Evolutionary conservation across 2,888 invertebrate species (phyloP).

Genomic region (Poecilus cupreus): DNA sequence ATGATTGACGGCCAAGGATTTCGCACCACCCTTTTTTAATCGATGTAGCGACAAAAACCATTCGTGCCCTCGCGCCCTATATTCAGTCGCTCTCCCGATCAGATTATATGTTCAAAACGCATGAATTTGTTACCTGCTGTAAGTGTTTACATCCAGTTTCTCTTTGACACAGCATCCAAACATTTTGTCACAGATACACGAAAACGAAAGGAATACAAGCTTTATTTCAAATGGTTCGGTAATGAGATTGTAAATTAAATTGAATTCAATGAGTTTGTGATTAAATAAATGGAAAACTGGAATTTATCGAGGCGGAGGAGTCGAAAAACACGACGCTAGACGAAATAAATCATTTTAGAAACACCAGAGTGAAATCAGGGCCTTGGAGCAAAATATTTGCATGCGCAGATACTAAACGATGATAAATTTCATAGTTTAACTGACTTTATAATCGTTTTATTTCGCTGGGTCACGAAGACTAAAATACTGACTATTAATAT

Average conservation of each 20-base stretch:
- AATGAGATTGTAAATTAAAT: not conserved
- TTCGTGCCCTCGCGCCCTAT: not conserved
- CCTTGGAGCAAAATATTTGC: not conserved
- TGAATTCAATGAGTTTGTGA: not conserved
- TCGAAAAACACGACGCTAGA: not conserved
- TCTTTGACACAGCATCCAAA: not conserved
- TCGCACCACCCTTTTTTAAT: constrained; percentile 4
- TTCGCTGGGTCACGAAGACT: too few relatives aligned
- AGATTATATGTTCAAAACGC: not conserved
- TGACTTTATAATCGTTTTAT: not conserved
- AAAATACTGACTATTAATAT: too few relatives aligned
- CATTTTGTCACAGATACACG: not conserved
- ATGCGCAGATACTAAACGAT: not conserved
- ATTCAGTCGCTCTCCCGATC: not conserved
- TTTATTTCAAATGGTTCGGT: not conserved
- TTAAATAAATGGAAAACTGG: not conserved
- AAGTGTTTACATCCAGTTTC: not conserved
- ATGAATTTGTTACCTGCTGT: not conserved
- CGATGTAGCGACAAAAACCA: constrained; percentile 32
- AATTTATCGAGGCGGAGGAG: not conserved
- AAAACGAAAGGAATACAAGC: not conserved
- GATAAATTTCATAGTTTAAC: not conserved
- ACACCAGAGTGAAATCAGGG: not conserved
- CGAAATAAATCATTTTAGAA: not conserved
- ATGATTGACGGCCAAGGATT: constrained; percentile 2